Base-by-base conservation (phyloP, 2,113 vertebrate species). In the Lycocorax pyrrhopterus region DNA sequence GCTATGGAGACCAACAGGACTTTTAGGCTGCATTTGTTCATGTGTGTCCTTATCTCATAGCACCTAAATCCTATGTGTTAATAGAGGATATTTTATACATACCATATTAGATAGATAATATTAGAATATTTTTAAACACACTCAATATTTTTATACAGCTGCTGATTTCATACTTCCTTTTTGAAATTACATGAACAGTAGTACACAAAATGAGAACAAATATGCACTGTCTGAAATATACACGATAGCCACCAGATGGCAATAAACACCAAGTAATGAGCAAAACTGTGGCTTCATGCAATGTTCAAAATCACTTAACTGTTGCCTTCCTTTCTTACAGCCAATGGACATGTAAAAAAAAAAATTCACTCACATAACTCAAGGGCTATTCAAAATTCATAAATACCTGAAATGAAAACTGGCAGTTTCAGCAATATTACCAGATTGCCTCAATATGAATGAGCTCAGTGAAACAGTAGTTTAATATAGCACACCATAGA, bases 201-300 rank as follows among this genome's bases (percentile, higher is more conserved):
- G 16, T 12, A 46, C 41, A 43, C 8, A 44, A 47, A 68, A 41
- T 2, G 6, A 13, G 16, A 67, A 13, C 6, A 2, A 19, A 26
- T 5, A 1, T 0, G 14, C 33, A 19, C 17, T n/a, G 58, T 35
- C 35, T 37, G 93, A 89, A 82, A 87, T 41, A 27, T 3, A 79
- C 5, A 19, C 0, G 46, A 67, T 3, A 32, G n/a, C 91, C 98
- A 98, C 93, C 78, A 97, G 98, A 94, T 97, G 98, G 98, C 96
- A 95, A 94, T 88, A 95, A 84, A 43, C 22, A 16, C 25, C 41
- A 67, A 35, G 2, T 59, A 69, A 93, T 59, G 44, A 37, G 22
- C 8, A 19, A 47, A 33, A 4, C 8, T 16, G 13, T 2, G 30
- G 4, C 16, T 44, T 41, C 9, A 7, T 0, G 0, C 46, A 4